Conservation (phyloP, 64 coral and sea anemone genomes). For the Montipora cactus region DNA sequence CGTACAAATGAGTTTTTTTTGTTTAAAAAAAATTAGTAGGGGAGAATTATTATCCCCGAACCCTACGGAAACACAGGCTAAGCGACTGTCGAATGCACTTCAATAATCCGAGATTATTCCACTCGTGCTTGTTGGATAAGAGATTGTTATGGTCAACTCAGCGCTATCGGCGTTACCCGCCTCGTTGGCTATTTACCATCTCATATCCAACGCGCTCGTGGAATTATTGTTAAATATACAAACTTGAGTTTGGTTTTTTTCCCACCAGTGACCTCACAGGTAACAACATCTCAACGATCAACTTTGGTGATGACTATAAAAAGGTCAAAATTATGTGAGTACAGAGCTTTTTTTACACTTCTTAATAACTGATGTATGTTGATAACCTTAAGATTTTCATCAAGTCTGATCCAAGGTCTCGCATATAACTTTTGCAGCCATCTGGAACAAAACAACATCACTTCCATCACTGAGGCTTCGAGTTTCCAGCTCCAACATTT, state of each 20-base stretch:
- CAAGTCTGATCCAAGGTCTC: background rate
- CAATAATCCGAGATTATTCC: too few relatives aligned
- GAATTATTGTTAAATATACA: too few relatives aligned
- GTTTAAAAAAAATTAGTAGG: too few relatives aligned
- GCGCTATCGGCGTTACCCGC: too few relatives aligned
- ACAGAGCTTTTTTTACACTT: background rate
- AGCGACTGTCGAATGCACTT: too few relatives aligned
- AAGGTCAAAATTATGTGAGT: conserved; percentile 36
- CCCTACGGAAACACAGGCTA: too few relatives aligned
- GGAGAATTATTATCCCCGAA: too few relatives aligned
- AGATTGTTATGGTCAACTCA: too few relatives aligned
- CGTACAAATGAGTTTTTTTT: too few relatives aligned
- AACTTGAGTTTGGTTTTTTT: background rate
- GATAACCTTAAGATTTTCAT: background rate
- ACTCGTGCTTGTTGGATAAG: too few relatives aligned
- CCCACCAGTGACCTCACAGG: background rate
- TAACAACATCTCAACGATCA: conserved; percentile 33
- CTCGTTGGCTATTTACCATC: too few relatives aligned
- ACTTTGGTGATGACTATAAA: conserved; percentile 25
- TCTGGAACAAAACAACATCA: conserved; percentile 49
- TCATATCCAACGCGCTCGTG: too few relatives aligned
- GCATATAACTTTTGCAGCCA: conserved; percentile 12
- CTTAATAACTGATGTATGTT: background rate
- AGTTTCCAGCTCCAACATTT: conserved; percentile 1
- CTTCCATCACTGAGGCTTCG: background rate